Conservation (phyloP, 23 tunicate species). For the Pegea sp. region DNA sequence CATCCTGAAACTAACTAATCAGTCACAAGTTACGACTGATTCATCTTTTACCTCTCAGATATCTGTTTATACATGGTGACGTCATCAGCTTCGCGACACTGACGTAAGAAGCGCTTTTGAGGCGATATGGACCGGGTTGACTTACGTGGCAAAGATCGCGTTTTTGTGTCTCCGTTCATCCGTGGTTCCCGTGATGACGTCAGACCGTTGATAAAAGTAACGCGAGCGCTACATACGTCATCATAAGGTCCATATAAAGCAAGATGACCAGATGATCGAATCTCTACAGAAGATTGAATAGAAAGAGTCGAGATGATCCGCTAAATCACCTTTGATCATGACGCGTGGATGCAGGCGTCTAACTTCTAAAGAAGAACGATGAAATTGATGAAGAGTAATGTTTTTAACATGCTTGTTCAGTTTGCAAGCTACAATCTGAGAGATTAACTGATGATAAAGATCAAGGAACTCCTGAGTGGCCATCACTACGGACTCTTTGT, state of each 20-base stretch:
- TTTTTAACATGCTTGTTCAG: slow-evolving; percentile 24
- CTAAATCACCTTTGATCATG: slow-evolving; percentile 37
- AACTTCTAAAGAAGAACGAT: slow-evolving; percentile 29
- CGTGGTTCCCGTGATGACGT: no score
- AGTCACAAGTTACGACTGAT: no score
- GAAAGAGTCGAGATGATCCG: background rate
- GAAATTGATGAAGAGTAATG: slow-evolving; percentile 53
- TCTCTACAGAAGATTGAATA: slow-evolving; percentile 9
- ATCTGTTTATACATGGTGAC: no score
- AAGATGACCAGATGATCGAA: slow-evolving; percentile 10
- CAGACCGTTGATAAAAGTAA: slow-evolving; percentile 26
- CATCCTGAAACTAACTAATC: no score
- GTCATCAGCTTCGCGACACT: no score
- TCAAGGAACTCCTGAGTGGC: slow-evolving; percentile 30
- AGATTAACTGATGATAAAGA: slow-evolving; percentile 22
- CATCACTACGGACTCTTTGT: slow-evolving; percentile 3
- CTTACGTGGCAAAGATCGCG: no score
- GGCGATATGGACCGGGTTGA: no score
- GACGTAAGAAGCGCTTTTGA: no score
- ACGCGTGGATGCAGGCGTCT: slow-evolving; percentile 17
- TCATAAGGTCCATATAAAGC: slow-evolving; percentile 25
- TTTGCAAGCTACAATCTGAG: slow-evolving; percentile 19
- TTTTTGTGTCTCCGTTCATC: no score
- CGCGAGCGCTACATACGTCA: slow-evolving; percentile 11
- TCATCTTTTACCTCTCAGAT: no score